Conservation (phyloP, 2,797 vertebrate species). For the Artibeus lituratus region DNA sequence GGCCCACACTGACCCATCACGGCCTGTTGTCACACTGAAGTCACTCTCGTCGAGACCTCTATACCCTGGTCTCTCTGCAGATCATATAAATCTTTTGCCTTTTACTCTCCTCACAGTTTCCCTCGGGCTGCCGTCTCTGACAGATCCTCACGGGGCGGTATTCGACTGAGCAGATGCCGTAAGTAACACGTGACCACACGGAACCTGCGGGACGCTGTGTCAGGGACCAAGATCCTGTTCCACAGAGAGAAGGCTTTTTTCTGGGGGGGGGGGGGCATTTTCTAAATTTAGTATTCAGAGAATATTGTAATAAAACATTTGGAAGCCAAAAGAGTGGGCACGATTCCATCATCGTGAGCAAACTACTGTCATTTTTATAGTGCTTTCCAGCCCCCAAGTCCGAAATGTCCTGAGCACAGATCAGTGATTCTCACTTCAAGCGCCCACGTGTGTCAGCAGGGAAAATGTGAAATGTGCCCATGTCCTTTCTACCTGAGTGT, state of each 20-base stretch:
- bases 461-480: not conserved
- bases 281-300: not conserved
- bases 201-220: slow-evolving; percentile 85
- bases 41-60: slow-evolving; percentile 89
- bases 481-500: too few relatives aligned
- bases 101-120: slow-evolving; percentile 84
- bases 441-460: not conserved
- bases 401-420: not conserved
- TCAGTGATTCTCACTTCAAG: not conserved
- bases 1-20: slow-evolving; percentile 23
- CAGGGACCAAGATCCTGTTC: slow-evolving; percentile 85
- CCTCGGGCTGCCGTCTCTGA: slow-evolving; percentile 87
- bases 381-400: not conserved
- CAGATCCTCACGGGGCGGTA: slow-evolving; percentile 83
- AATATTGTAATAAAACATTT: not conserved
- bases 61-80: too few relatives aligned
- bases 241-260: slow-evolving; percentile 35
- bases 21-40: slow-evolving; percentile 87
- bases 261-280: too few relatives aligned
- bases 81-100: too few relatives aligned
- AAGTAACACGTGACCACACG: slow-evolving; percentile 88
- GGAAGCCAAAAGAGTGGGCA: not conserved
- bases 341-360: not conserved
- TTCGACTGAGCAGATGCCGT: slow-evolving; percentile 84
- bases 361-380: not conserved